Conservation (phyloP, 2,888 invertebrate species). For the Agrilus cyanescens region DNA sequence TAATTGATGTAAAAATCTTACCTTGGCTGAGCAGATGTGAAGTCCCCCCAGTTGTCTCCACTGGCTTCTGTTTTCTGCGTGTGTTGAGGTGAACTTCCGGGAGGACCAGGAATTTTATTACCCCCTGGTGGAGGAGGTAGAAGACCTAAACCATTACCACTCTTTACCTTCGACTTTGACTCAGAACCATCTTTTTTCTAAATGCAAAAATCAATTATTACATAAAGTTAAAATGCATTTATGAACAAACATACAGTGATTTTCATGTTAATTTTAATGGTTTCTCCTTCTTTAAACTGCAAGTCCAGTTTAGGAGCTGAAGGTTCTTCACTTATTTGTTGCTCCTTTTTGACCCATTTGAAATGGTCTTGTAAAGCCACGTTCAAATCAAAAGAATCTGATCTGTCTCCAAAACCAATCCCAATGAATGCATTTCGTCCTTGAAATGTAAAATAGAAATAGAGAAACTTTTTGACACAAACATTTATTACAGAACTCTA, state of each 20-base stretch:
- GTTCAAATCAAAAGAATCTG: conserved; percentile 98
- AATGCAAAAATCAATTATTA: conserved; percentile 14
- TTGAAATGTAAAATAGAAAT: conserved; percentile 24
- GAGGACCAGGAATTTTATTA: conserved; percentile 65
- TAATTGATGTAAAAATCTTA: conserved; percentile 1
- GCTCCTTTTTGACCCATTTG: conserved; percentile 79
- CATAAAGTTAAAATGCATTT: neutral
- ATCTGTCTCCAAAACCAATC: conserved; percentile 92
- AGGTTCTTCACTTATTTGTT: conserved; percentile 69
- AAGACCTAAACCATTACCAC: conserved; percentile 36
- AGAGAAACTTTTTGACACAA: neutral
- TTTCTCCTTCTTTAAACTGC: conserved; percentile 98
- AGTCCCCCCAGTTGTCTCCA: conserved; percentile 67
- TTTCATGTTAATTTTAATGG: conserved; percentile 98
- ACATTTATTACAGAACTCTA: neutral
- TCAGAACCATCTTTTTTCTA: conserved; percentile 86
- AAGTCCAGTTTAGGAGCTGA: conserved; percentile 79
- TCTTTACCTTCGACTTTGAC: conserved; percentile 52
- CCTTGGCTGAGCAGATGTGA: conserved; percentile 48
- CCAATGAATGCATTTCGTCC: conserved; percentile 89
- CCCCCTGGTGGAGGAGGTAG: conserved; percentile 80
- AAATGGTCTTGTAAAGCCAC: conserved; percentile 98
- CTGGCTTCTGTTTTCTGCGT: conserved; percentile 35
- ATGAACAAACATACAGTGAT: conserved; percentile 58
- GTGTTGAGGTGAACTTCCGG: conserved; percentile 62